These are phyloP conservation scores for Globodera ellingtonae DNA, from an alignment of 1,140 invertebrate genomes.

Conservation along the genomic window DNA sequence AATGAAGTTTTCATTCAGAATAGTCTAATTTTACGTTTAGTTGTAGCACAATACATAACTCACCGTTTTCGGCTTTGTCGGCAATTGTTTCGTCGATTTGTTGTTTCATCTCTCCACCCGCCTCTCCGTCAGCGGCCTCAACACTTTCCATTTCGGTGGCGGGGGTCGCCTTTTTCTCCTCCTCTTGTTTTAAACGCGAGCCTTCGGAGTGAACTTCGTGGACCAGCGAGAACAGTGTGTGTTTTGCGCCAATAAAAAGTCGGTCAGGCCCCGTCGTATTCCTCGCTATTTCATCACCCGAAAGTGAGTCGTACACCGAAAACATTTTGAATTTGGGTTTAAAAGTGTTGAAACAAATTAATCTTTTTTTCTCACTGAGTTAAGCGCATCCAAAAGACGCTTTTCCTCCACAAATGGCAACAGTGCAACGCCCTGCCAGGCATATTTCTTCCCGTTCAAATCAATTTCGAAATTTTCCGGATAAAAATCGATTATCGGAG, in stretches of 20 bases:
- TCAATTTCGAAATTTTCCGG: constrained; percentile 97
- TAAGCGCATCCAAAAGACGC: constrained; percentile 82
- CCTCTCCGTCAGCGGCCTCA: background rate
- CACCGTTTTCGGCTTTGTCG: constrained; percentile 29
- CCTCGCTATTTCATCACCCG: constrained; percentile 49
- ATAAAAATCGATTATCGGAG: constrained; percentile 97
- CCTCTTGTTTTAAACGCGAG: background rate
- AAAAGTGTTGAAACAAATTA: constrained; percentile 14
- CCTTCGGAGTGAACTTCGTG: constrained; percentile 34
- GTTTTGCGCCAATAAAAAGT: constrained; percentile 56
- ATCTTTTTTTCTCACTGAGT: constrained; percentile 23
- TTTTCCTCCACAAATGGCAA: constrained; percentile 96
- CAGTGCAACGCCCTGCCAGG: constrained; percentile 97
- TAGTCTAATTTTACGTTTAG: too few species aligned
- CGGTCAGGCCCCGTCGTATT: constrained; percentile 54
- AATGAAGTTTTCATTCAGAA: too few species aligned
- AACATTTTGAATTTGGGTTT: background rate
- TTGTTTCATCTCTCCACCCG: background rate
- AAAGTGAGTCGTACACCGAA: constrained; percentile 56
- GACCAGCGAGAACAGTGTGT: constrained; percentile 51
- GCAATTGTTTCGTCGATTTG: constrained; percentile 2
- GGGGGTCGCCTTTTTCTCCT: background rate
- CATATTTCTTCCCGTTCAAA: constrained; percentile 98
- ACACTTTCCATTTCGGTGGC: too few species aligned
- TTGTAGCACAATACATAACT: background rate